Conservation (phyloP, 2,888 invertebrate genomes). For the Reticulitermes lucifugus region DNA sequence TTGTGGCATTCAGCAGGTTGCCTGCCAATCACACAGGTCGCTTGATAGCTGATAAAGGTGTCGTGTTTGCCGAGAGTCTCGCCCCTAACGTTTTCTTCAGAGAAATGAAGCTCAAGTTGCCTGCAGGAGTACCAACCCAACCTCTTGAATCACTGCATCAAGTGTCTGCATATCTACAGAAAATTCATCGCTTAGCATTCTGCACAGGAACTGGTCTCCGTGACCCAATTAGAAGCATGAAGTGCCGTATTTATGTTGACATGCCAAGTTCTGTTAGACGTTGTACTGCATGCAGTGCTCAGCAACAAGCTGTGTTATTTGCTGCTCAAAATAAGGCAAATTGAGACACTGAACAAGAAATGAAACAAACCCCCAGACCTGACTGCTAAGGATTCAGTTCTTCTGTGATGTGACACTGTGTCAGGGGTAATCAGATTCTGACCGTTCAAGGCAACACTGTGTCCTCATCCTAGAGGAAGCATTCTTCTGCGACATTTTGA, state of each 20-base stretch:
- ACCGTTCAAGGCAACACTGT: no score
- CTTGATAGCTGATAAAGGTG: slow-evolving; percentile 13
- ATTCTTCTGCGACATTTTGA: no score
- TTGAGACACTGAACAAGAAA: not conserved
- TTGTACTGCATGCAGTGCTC: not conserved
- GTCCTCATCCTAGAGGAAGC: no score
- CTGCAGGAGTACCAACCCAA: not conserved
- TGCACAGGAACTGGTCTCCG: slow-evolving; percentile 17
- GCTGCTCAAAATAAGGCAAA: not conserved
- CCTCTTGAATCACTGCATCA: slow-evolving; percentile 20
- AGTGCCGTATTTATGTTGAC: slow-evolving; percentile 27
- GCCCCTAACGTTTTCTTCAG: slow-evolving; percentile 31
- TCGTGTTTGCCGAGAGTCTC: slow-evolving; percentile 18
- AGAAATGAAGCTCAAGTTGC: slow-evolving; percentile 25
- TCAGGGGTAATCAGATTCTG: no score
- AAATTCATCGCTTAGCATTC: slow-evolving; percentile 37
- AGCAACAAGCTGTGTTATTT: not conserved
- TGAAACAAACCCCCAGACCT: no score
- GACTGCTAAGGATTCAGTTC: no score
- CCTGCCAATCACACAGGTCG: not conserved
- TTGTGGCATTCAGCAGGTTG: slow-evolving; percentile 30
- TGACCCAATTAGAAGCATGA: slow-evolving; percentile 16
- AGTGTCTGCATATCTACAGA: slow-evolving; percentile 16
- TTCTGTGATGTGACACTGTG: no score
- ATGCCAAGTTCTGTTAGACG: slow-evolving; percentile 18